These are phyloP conservation scores for Xenentodon cancila DNA, from an alignment of 2,797 vertebrate species.

Conservation along the genomic window DNA sequence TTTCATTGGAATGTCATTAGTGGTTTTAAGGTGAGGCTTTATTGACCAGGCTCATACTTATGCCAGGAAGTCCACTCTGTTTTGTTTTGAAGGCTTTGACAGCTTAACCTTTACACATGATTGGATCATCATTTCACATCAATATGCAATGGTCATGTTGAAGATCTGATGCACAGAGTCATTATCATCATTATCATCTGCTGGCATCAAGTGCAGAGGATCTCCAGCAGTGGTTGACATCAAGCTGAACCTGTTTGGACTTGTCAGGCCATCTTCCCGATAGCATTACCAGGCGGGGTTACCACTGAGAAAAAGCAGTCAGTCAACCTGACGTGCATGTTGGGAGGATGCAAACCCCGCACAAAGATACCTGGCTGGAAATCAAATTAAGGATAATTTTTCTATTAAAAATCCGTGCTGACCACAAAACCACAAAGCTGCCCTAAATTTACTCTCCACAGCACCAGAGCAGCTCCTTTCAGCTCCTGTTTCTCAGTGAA, in stretches of 20 bases:
- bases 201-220: constrained; percentile 21
- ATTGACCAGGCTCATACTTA: constrained; percentile 4
- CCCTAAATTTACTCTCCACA: too few relatives aligned
- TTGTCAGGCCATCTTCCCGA: constrained; percentile 7
- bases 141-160: constrained; percentile 55
- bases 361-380: too few relatives aligned
- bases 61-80: constrained; percentile 40
- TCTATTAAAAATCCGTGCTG: too few relatives aligned
- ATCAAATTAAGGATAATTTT: too few relatives aligned
- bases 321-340: too few relatives aligned
- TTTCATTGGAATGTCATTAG: neutral
- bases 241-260: constrained; percentile 6
- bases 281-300: constrained; percentile 1
- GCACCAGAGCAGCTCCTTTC: too few relatives aligned
- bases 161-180: constrained; percentile 24
- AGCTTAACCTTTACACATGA: constrained; percentile 27
- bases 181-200: constrained; percentile 35
- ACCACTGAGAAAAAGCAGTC: too few relatives aligned
- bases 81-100: constrained; percentile 12
- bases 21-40: neutral
- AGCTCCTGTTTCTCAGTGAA: too few relatives aligned
- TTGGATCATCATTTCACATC: constrained; percentile 32
- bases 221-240: constrained; percentile 36
- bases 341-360: too few relatives aligned
- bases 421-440: too few relatives aligned